Evolutionary conservation across 35 echinoderm and acorn worm genomes (phyloP).

Genomic region (Acanthaster planci): DNA sequence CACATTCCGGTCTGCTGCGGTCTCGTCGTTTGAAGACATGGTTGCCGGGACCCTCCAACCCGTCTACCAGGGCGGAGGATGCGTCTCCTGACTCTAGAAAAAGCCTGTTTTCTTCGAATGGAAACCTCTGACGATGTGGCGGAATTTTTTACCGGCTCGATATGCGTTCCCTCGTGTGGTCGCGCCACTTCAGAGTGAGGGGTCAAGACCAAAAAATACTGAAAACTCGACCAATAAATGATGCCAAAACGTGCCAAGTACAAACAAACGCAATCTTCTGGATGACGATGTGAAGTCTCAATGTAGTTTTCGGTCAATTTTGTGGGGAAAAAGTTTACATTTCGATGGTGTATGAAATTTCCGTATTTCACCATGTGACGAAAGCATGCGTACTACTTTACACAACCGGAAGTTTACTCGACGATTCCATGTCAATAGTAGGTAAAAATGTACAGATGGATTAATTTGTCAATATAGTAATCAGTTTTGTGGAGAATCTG

Average conservation of each 20-base stretch:
- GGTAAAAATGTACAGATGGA: background rate
- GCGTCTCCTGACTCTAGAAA: background rate
- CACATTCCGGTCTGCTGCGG: constrained; percentile 94
- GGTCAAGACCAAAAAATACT: background rate
- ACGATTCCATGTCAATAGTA: background rate
- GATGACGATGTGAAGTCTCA: background rate
- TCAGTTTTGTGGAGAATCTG: background rate
- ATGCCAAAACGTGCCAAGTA: background rate
- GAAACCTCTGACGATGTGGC: background rate
- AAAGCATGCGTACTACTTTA: background rate
- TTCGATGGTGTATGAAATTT: constrained; percentile 1
- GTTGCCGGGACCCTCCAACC: background rate
- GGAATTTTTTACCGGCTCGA: constrained; percentile 17
- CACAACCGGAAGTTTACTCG: background rate
- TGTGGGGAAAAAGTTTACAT: constrained; percentile 1
- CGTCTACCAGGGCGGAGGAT: background rate
- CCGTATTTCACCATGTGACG: constrained; percentile 10
- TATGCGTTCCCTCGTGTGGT: background rate
- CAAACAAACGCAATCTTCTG: background rate
- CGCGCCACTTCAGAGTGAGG: background rate
- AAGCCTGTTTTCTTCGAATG: background rate
- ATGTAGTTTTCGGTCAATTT: background rate
- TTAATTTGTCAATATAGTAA: background rate
- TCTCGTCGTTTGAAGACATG: constrained; percentile 85
- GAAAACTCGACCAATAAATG: background rate